Conservation (phyloP, 2,888 invertebrate genomes). For the Rhamnusium bicolor region DNA sequence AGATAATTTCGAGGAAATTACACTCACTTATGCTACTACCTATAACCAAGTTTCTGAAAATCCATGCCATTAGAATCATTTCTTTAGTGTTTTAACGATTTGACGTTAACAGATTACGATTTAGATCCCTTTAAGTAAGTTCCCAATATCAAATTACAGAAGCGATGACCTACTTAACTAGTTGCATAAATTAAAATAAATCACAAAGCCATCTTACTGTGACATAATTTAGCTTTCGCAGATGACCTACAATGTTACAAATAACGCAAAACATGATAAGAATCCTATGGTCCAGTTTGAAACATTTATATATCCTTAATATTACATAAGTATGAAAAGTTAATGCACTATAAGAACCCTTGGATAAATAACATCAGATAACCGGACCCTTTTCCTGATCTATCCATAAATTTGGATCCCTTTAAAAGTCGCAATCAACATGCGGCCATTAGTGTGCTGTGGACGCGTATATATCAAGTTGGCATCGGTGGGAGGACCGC, state of each 20-base stretch:
- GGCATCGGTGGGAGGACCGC: slow-evolving; percentile 64
- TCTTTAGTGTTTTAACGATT: no score
- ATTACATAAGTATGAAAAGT: slow-evolving; percentile 50
- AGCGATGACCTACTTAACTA: no score
- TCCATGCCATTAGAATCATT: no score
- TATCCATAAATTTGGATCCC: slow-evolving; percentile 66
- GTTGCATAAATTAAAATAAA: not conserved
- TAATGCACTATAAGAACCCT: slow-evolving; percentile 66
- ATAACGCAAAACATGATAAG: slow-evolving; percentile 12
- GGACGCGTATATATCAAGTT: slow-evolving; percentile 68
- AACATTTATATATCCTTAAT: slow-evolving; percentile 36
- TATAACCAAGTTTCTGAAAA: no score
- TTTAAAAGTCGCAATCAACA: slow-evolving; percentile 70
- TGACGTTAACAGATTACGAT: no score
- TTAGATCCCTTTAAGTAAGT: no score
- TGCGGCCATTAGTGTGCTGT: slow-evolving; percentile 68
- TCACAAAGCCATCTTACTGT: not conserved
- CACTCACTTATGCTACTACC: no score
- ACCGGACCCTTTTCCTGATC: slow-evolving; percentile 62
- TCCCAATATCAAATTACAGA: no score
- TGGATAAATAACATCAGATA: slow-evolving; percentile 64
- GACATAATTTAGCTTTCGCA: not conserved
- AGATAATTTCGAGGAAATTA: no score
- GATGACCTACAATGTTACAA: not conserved
- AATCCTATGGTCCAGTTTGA: not conserved